Percentiles rank a stretch among this genome's conserved stretches.
Conservation (phyloP, 2,113 vertebrate genomes). For the Nycticorax nycticorax region DNA sequence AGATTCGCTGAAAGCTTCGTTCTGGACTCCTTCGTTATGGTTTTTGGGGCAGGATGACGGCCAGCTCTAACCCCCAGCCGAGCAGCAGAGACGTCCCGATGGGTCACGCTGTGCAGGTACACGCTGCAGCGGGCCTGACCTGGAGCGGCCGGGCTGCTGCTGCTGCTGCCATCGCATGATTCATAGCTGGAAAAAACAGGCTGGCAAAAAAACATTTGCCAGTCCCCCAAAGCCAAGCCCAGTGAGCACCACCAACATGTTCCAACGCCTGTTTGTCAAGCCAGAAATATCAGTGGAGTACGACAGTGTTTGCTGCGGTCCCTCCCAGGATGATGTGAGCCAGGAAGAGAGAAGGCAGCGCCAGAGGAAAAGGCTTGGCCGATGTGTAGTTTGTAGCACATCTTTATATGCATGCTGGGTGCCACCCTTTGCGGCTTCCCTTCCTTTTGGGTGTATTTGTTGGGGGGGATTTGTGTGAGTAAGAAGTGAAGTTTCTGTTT, state of each 20-base stretch:
- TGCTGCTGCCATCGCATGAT: background rate
- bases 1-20: background rate
- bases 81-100: background rate
- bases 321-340: background rate
- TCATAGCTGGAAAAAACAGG: background rate
- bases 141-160: background rate
- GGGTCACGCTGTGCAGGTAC: background rate
- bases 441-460: background rate
- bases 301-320: background rate
- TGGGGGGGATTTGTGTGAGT: background rate
- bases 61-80: rapidly evolving
- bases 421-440: background rate
- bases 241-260: background rate
- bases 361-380: background rate
- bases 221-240: background rate
- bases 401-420: background rate
- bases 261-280: background rate
- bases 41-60: background rate
- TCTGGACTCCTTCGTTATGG: background rate
- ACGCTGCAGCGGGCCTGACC: too few relatives aligned
- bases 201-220: background rate
- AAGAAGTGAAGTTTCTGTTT: background rate
- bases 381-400: background rate
- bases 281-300: background rate
- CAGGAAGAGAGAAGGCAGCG: background rate